phyloP scores from a whole-genome alignment of 2,888 invertebrate genomes.

The Erannis defoliaria region DNA sequence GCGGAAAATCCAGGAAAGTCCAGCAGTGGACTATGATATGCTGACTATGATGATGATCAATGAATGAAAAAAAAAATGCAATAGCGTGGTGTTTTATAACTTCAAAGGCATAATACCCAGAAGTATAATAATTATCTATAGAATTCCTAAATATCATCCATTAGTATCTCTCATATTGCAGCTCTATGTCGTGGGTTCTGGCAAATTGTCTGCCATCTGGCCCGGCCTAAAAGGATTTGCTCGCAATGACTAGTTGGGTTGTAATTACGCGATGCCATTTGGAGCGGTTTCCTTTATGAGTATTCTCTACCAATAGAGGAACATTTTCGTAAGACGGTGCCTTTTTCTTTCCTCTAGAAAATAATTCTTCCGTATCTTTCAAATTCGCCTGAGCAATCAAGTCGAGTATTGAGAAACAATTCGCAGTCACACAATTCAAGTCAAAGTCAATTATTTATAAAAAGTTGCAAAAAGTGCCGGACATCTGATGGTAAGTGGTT shows the following conservation, averaged over 20 bases:
- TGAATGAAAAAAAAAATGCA: no score
- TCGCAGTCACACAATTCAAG: no score
- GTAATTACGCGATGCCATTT: conserved; percentile 66
- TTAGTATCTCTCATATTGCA: conserved; percentile 16
- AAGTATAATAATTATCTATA: not conserved
- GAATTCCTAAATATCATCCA: conserved; percentile 10
- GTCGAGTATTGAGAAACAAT: no score
- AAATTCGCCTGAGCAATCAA: no score
- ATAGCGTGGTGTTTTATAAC: no score
- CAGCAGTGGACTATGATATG: no score
- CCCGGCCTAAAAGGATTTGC: conserved; percentile 62
- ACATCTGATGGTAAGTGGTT: no score
- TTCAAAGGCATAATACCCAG: not conserved
- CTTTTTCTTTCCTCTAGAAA: not conserved
- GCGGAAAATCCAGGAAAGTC: no score
- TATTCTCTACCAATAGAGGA: conserved; percentile 26
- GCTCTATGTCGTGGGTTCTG: conserved; percentile 6
- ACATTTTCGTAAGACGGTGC: conserved; percentile 16
- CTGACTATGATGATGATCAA: no score
- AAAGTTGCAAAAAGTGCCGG: no score
- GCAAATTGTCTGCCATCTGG: conserved; percentile 36
- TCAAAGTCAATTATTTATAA: no score
- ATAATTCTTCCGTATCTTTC: not conserved
- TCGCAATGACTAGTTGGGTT: conserved; percentile 63
- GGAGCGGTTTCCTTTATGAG: conserved; percentile 50